Percentiles rank a stretch among this genome's conserved stretches.
Evolutionary conservation across 2,797 vertebrate genomes (phyloP).

Genomic region (Neomorphus geoffroyi): DNA sequence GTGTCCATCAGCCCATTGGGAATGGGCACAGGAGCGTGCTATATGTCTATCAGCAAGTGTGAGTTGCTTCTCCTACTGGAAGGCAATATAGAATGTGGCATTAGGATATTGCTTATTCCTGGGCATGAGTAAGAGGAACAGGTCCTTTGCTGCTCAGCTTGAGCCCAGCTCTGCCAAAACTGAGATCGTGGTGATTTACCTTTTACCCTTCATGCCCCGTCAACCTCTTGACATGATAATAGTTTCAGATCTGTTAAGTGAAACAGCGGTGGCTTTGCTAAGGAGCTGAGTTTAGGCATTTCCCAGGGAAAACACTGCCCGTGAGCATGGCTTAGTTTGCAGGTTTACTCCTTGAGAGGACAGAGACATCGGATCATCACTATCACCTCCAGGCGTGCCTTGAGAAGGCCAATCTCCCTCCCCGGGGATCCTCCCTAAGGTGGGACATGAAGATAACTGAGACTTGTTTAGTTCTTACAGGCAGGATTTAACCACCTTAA

Average conservation of each 20-base stretch:
- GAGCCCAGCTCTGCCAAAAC: neutral
- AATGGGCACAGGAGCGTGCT: neutral
- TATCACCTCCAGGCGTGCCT: neutral
- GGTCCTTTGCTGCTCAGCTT: neutral
- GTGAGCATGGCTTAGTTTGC: neutral
- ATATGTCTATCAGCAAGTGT: rapidly evolving
- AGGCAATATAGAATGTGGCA: neutral
- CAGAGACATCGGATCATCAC: neutral
- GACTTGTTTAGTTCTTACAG: slow-evolving; percentile 3
- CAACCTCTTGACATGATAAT: neutral
- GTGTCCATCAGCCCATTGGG: neutral
- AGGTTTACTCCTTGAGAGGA: neutral
- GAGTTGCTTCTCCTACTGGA: neutral
- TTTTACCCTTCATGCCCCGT: neutral
- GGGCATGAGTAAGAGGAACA: neutral
- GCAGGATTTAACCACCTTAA: slow-evolving; percentile 20
- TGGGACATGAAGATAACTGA: neutral
- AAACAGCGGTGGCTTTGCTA: neutral
- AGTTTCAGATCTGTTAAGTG: neutral
- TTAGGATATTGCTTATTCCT: neutral
- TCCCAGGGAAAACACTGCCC: neutral
- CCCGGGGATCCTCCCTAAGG: neutral
- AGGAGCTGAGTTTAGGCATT: neutral
- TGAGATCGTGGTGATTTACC: neutral
- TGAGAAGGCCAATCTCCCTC: neutral